A percentile compares a stretch with the other conserved stretches of the same genome.
Conservation (phyloP, 1,140 invertebrate species). For the Pentalonia nigronervosa region DNA sequence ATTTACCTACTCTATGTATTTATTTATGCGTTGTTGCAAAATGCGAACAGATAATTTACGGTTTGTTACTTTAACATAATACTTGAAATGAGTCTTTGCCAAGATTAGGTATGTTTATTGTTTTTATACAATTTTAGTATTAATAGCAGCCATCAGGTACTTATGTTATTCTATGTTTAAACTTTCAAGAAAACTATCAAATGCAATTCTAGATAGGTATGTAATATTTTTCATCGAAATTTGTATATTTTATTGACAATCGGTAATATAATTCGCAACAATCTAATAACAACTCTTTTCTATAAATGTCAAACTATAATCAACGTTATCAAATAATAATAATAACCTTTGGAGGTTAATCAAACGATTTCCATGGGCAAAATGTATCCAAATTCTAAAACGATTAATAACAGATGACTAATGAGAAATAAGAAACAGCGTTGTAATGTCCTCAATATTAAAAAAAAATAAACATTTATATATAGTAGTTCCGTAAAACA, state of each 20-base stretch:
- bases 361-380: too few relatives aligned
- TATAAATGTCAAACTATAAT: not conserved
- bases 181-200: not conserved
- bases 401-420: not conserved
- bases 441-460: too few relatives aligned
- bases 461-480: too few relatives aligned
- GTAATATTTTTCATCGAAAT: not conserved
- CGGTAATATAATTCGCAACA: not conserved
- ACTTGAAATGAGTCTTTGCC: not conserved
- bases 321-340: not conserved
- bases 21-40: not conserved
- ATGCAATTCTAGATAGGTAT: not conserved
- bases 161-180: not conserved
- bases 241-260: not conserved
- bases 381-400: not conserved
- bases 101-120: not conserved
- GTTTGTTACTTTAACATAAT: not conserved
- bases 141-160: not conserved
- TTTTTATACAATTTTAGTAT: not conserved
- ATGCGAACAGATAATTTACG: not conserved
- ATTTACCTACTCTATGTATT: not conserved
- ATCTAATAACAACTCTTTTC: not conserved
- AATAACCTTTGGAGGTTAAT: not conserved
- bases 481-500: too few relatives aligned
- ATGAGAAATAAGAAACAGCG: too few relatives aligned